Conservation (phyloP, 2,113 vertebrate genomes). For the Callaeas wilsoni region DNA sequence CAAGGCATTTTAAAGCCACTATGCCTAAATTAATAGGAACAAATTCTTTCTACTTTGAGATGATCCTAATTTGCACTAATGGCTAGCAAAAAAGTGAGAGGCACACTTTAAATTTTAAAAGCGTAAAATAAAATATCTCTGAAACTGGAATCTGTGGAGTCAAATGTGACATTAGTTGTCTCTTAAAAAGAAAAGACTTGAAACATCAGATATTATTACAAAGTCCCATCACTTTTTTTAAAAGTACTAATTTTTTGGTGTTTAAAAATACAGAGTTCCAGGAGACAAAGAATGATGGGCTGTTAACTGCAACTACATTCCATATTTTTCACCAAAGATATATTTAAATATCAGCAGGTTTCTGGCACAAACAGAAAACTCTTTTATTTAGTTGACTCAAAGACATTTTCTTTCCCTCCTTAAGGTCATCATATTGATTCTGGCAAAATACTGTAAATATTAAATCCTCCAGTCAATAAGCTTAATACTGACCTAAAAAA, state of each 20-base stretch:
- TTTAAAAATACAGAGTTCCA: background rate
- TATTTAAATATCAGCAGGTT: background rate
- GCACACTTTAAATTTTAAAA: background rate
- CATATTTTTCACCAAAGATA: background rate
- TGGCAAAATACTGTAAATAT: conserved; percentile 50
- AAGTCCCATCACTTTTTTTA: accelerated
- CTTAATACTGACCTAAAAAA: conserved; percentile 42
- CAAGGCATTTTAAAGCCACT: background rate
- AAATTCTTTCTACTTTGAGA: background rate
- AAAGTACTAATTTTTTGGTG: background rate
- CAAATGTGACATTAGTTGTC: background rate
- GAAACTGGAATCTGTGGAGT: background rate
- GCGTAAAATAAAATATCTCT: background rate
- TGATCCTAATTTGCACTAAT: background rate
- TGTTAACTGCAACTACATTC: background rate
- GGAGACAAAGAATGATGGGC: background rate
- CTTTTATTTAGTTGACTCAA: conserved; percentile 25
- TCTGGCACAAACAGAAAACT: background rate
- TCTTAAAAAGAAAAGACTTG: background rate
- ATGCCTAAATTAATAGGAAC: background rate
- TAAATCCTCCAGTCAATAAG: conserved; percentile 55
- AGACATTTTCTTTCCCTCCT: background rate
- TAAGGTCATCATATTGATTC: conserved; percentile 61
- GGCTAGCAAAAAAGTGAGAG: background rate
- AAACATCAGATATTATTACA: background rate